Evolutionary conservation across 2,113 vertebrate genomes (phyloP).

Genomic region (Thinocorus orbignyianus): DNA sequence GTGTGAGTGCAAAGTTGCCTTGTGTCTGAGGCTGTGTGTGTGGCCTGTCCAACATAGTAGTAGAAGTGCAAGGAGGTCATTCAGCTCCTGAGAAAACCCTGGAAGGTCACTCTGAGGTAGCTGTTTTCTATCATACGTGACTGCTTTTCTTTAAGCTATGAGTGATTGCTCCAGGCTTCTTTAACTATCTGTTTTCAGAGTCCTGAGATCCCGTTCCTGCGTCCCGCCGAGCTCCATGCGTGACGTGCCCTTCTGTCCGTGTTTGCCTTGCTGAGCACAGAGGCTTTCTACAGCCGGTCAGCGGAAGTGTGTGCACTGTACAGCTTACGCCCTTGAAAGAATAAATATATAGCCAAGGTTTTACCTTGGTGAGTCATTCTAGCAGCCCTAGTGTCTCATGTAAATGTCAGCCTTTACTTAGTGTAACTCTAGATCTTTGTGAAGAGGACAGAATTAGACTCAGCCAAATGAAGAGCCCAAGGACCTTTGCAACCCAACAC

Average conservation of each 20-base stretch:
- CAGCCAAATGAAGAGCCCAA: conserved; percentile 68
- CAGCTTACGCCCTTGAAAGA: conserved; percentile 66
- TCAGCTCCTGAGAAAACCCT: not conserved
- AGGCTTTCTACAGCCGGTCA: not conserved
- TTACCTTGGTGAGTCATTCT: conserved; percentile 70
- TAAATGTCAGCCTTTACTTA: conserved; percentile 80
- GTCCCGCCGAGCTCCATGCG: not conserved
- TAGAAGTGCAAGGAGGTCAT: not conserved
- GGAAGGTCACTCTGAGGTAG: not conserved
- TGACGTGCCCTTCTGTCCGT: not conserved
- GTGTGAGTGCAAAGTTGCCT: not conserved
- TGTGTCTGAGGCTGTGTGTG: not conserved
- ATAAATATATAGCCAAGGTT: conserved; percentile 53
- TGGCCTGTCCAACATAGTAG: not conserved
- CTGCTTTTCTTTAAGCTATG: not conserved
- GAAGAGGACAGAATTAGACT: conserved; percentile 77
- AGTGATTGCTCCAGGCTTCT: not conserved
- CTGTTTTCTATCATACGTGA: not conserved
- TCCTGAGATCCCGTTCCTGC: not conserved
- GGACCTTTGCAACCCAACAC: conserved; percentile 73
- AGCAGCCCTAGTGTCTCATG: conserved; percentile 62
- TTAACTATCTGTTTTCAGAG: not conserved
- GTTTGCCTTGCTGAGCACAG: not conserved
- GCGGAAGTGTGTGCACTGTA: conserved; percentile 11
- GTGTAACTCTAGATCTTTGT: conserved; percentile 79